phyloP scores from a whole-genome alignment of 2,888 invertebrate genomes.

The Prosapia bicincta region DNA sequence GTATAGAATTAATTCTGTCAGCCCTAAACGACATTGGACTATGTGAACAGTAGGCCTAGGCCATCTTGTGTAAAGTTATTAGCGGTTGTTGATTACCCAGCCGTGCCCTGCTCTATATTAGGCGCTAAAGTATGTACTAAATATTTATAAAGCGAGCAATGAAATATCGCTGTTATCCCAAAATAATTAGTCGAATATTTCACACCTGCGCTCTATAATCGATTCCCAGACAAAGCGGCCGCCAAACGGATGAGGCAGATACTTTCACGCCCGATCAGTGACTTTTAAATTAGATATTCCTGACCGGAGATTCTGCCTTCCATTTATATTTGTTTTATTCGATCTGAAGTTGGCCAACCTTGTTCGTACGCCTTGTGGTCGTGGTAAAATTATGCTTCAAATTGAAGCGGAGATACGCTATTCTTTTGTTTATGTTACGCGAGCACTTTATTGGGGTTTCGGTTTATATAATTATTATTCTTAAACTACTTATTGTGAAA shows the following conservation, averaged over 20 bases:
- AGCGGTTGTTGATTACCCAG: background rate
- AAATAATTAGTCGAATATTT: constrained; percentile 23
- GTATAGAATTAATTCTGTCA: too few species aligned
- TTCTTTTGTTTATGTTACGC: too few species aligned
- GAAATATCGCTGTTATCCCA: constrained; percentile 17
- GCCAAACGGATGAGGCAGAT: background rate
- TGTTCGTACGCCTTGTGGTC: too few species aligned
- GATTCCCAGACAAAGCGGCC: constrained; percentile 17
- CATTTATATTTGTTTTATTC: background rate
- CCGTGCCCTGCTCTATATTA: constrained; percentile 14
- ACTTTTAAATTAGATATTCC: background rate
- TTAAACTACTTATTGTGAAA: too few species aligned
- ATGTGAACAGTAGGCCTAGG: background rate
- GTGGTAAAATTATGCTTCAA: too few species aligned
- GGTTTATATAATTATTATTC: too few species aligned
- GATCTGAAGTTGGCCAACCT: background rate
- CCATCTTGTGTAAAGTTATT: too few species aligned
- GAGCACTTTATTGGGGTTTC: too few species aligned
- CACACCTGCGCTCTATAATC: constrained; percentile 13
- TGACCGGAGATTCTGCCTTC: background rate
- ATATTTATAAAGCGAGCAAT: constrained; percentile 23
- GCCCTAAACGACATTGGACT: too few species aligned
- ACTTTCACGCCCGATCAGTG: background rate
- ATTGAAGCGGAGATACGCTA: too few species aligned
- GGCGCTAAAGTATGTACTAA: constrained; percentile 22